Evolutionary conservation across 2,797 vertebrate species (phyloP), one percentile per base, ranked within the genome.

Genomic region (Pterois miles): DNA sequence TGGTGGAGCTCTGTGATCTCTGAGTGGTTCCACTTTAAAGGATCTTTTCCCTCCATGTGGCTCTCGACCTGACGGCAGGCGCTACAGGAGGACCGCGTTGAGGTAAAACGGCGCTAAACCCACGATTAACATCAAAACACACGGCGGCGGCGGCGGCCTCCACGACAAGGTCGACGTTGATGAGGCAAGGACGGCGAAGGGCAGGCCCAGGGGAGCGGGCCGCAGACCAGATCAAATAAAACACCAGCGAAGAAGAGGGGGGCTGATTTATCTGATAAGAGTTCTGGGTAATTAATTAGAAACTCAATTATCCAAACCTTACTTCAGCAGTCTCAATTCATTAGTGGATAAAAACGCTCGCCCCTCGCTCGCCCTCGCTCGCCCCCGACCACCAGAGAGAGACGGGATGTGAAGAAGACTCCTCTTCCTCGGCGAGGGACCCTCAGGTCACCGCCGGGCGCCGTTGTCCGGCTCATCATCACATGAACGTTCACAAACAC

Each of bases 221-320:
- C 22, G 34, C 58, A 25, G 65, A 78, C 71, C 73, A 63, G 77
- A 88, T 87, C 81, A 88, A 85, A 90, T 78, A 81, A 86, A 90
- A 82, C 75, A 83, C 75, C 79, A 77, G 14, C 3, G 78, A 86
- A 84, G 85, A 84, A 80, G 65, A 84, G 59, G 77, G 74, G 76
- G 78, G 73, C 6, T 94, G 96, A 96, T 97, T 96, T 97, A 97
- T 97, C 96, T 95, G 96, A 96, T 96, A 95, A 97, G 96, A 96
- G 96, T 97, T 96, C 96, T 96, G 97, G 96, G 96, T 97, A 97
- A 98, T 98, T 97, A 98, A 98, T 98, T 97, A 97, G 96, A 97
- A 98, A 98, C 96, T 97, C 97, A 98, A 98, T 98, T 97, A 98
- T 96, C 96, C 96, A 96, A 97, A 96, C 96, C 96, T 96, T 96